Evolutionary conservation across 2,888 invertebrate species (phyloP).

Genomic region (Agrotis clavis): DNA sequence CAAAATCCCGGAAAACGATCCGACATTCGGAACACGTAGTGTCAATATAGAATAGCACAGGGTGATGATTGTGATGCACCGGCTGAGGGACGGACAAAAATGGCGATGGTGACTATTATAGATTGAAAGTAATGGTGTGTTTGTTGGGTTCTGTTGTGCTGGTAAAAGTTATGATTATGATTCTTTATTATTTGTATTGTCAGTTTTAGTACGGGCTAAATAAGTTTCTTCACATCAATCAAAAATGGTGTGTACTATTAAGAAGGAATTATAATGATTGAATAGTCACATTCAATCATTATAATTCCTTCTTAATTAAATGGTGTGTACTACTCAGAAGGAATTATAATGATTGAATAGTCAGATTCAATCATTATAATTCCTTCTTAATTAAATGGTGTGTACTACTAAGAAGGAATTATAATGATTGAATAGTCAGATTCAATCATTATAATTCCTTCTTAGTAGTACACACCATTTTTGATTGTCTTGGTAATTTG

Average conservation of each 20-base stretch:
- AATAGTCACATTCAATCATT: too few relatives aligned
- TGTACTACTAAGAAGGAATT: too few relatives aligned
- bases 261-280: too few relatives aligned
- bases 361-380: too few relatives aligned
- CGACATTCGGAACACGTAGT: constrained; percentile 87
- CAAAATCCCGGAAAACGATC: constrained; percentile 86
- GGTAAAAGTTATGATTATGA: constrained; percentile 54
- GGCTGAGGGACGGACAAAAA: constrained; percentile 78
- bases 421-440: too few relatives aligned
- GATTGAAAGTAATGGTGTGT: constrained; percentile 84
- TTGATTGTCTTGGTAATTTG: neutral
- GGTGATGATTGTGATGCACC: constrained; percentile 90
- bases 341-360: too few relatives aligned
- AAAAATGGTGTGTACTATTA: too few relatives aligned
- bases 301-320: too few relatives aligned
- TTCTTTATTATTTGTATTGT: constrained; percentile 16
- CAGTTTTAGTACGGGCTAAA: neutral
- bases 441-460: too few relatives aligned
- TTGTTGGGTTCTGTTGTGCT: constrained; percentile 51
- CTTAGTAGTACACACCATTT: too few relatives aligned
- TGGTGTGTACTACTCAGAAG: too few relatives aligned
- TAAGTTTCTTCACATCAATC: neutral
- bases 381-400: too few relatives aligned
- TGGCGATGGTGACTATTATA: constrained; percentile 75
- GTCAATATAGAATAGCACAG: constrained; percentile 88